Conservation (phyloP, 2,113 vertebrate genomes). For the Phrynosoma blainvillii region DNA sequence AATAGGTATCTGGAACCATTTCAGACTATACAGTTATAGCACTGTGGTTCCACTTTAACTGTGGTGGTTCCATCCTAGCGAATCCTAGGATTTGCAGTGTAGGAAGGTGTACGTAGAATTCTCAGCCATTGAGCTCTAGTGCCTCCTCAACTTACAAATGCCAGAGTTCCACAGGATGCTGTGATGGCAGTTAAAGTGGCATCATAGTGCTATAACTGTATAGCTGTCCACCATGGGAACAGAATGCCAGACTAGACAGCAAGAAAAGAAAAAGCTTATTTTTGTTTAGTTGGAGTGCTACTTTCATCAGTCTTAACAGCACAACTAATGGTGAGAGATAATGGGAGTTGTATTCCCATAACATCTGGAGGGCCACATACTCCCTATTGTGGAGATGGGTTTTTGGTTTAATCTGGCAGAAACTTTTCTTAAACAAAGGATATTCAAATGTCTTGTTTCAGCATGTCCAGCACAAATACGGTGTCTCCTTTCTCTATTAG, state of each 20-base stretch:
- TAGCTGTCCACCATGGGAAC: neutral
- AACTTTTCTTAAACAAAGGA: neutral
- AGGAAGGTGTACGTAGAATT: no score
- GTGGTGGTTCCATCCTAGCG: no score
- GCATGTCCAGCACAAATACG: neutral
- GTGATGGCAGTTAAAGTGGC: no score
- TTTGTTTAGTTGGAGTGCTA: no score
- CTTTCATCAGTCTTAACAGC: neutral
- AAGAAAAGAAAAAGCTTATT: no score
- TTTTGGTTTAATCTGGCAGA: neutral
- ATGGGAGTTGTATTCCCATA: neutral
- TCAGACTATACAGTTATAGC: no score
- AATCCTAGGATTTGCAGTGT: no score
- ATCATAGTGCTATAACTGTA: neutral
- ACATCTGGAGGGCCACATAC: neutral
- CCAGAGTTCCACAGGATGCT: no score
- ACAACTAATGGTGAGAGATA: neutral
- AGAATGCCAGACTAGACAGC: neutral
- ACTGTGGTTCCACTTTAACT: no score
- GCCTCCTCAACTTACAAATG: no score
- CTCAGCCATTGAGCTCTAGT: no score
- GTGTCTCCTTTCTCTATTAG: neutral
- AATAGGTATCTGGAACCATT: no score
- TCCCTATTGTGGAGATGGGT: neutral
- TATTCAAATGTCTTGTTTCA: neutral